Evolutionary conservation across 30 jellyfish, hydroid and myxozoan genomes (phyloP).

Genomic region (Chironex yamaguchii): DNA sequence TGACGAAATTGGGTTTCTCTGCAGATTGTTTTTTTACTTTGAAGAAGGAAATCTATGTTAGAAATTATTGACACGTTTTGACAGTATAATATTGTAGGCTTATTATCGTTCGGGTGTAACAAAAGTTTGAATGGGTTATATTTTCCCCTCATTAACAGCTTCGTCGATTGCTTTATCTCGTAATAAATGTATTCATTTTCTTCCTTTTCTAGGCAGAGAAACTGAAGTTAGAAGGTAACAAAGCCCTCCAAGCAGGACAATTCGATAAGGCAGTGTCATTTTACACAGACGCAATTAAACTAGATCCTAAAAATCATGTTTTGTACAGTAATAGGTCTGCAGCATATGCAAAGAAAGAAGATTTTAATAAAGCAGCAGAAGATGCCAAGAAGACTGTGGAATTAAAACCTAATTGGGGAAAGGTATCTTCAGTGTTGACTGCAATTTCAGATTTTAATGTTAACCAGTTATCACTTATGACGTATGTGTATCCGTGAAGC

Average conservation of each 20-base stretch:
- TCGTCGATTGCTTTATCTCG: too few species aligned
- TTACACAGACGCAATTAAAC: constrained; percentile 93
- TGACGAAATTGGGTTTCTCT: too few species aligned
- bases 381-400: constrained; percentile 99
- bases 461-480: neutral
- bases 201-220: constrained; percentile 73
- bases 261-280: constrained; percentile 82
- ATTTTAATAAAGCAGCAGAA: constrained; percentile 80
- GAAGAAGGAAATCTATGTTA: too few species aligned
- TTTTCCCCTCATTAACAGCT: neutral
- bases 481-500: too few species aligned
- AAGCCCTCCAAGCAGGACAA: constrained; percentile 78
- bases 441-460: neutral
- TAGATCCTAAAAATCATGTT: constrained; percentile 92
- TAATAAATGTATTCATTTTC: neutral
- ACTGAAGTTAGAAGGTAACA: constrained; percentile 86
- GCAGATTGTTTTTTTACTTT: too few species aligned
- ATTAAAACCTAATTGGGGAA: constrained; percentile 96
- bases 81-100: too few species aligned
- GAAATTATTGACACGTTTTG: too few species aligned
- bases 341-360: constrained; percentile 95
- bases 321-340: constrained; percentile 99
- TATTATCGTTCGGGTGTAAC: too few species aligned
- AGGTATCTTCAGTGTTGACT: too few species aligned
- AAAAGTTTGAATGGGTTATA: too few species aligned